Evolutionary conservation across 1,140 invertebrate genomes (phyloP), one percentile per base, ranked within the genome.

Genomic region (Drosophila eugracilis): DNA sequence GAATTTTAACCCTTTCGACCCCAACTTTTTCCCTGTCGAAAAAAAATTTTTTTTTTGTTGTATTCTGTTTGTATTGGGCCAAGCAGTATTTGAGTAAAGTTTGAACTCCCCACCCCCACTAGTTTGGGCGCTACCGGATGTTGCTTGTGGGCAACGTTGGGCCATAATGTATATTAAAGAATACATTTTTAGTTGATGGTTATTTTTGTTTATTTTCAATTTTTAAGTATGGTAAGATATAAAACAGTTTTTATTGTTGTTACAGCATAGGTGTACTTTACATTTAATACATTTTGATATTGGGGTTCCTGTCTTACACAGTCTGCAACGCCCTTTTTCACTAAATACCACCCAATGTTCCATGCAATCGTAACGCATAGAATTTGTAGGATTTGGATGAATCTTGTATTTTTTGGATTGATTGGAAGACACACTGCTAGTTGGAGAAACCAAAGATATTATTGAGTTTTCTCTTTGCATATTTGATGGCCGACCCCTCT

Each of bases 71-170:
- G n/a, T n/a, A n/a, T n/a, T n/a, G n/a, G n/a, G n/a, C n/a, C n/a
- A n/a, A n/a, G n/a, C n/a, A n/a, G n/a, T n/a, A n/a, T n/a, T n/a
- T n/a, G n/a, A n/a, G n/a, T n/a, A n/a, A n/a, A n/a, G n/a, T n/a
- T n/a, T n/a, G n/a, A n/a, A n/a, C n/a, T n/a, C n/a, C n/a, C 26
- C 26, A 28, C 7, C 6, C 26, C 26, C 26, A 28, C 10, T 28
- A 28, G 26, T 9, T 28, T 28, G 4, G 7, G 26, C 26, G 26
- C 1, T 60, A 60, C 49, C 32, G 54, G 37, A 67, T 22, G 59
- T 66, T 72, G 59, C 54, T 54, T 72, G 49, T 72, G 73, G 26
- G 67, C 54, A 72, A 72, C 67, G 15, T 70, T 62, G 32, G 58
- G 39, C 50, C 1, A 12, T 67, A 4, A 42, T 67, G 2, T 54